Evolutionary conservation across 2,113 vertebrate species (phyloP).

Genomic region (Prionailurus bengalensis): DNA sequence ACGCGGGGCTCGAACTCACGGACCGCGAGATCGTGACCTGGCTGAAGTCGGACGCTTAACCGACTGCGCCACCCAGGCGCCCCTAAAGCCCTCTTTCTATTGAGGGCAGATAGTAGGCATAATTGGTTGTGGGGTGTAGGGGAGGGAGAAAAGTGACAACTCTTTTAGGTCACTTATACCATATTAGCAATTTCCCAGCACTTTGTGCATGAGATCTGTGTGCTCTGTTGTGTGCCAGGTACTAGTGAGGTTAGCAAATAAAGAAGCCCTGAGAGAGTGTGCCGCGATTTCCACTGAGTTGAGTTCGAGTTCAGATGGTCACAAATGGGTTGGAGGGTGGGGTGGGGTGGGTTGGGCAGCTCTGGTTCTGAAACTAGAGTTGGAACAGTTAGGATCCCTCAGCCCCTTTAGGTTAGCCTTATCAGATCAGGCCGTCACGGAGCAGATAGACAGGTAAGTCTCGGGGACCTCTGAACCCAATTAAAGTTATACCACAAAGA

Average conservation of each 20-base stretch:
- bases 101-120: neutral
- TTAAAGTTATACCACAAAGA: slow-evolving; percentile 92
- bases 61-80: no score
- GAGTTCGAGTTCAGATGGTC: slow-evolving; percentile 60
- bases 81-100: neutral
- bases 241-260: slow-evolving; percentile 12
- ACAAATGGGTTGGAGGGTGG: slow-evolving; percentile 17
- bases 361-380: slow-evolving; percentile 74
- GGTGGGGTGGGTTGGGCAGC: slow-evolving; percentile 47
- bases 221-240: neutral
- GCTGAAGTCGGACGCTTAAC: no score
- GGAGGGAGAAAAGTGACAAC: neutral
- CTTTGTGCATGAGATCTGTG: neutral
- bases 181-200: neutral
- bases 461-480: slow-evolving; percentile 90
- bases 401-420: slow-evolving; percentile 89
- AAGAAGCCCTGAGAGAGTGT: slow-evolving; percentile 28
- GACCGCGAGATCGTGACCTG: no score
- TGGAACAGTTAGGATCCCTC: slow-evolving; percentile 76
- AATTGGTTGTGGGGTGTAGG: neutral
- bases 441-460: slow-evolving; percentile 92
- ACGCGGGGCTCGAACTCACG: no score
- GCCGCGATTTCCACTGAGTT: slow-evolving; percentile 9
- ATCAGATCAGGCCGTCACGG: slow-evolving; percentile 88
- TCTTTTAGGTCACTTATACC: neutral